A percentile compares a stretch with the other conserved stretches of the same genome.
Conservation (phyloP, 2,113 vertebrate genomes). For the Heliornis fulica region DNA sequence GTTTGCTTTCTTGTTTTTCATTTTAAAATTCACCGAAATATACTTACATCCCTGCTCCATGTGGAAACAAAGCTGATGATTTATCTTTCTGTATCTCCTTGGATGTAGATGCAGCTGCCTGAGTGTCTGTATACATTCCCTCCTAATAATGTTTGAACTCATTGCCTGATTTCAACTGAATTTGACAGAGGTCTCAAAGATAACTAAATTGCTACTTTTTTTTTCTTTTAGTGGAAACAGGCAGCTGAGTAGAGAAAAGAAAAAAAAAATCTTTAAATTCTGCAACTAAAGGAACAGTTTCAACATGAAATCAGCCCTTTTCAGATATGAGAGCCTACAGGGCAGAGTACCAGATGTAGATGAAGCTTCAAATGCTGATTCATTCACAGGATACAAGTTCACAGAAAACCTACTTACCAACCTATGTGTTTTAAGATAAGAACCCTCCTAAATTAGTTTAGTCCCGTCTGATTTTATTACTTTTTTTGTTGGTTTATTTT, state of each 20-base stretch:
- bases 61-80: not conserved
- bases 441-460: not conserved
- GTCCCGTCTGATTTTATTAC: not conserved
- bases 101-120: constrained; percentile 10
- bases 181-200: constrained; percentile 50
- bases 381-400: not conserved
- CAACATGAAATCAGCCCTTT: not conserved
- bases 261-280: not conserved
- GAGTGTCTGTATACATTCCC: constrained; percentile 57
- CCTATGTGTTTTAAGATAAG: not conserved
- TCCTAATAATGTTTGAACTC: constrained; percentile 34
- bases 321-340: not conserved
- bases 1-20: not conserved
- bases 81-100: constrained; percentile 27
- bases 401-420: not conserved
- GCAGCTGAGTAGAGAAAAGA: not conserved
- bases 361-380: not conserved
- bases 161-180: constrained; percentile 39
- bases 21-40: not conserved
- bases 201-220: not conserved
- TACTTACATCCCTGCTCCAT: not conserved
- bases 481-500: not conserved
- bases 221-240: not conserved
- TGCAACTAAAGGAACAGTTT: not conserved
- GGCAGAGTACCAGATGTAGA: not conserved